Conservation (phyloP, 2,113 vertebrate species). For the Tachuris rubrigastra region DNA sequence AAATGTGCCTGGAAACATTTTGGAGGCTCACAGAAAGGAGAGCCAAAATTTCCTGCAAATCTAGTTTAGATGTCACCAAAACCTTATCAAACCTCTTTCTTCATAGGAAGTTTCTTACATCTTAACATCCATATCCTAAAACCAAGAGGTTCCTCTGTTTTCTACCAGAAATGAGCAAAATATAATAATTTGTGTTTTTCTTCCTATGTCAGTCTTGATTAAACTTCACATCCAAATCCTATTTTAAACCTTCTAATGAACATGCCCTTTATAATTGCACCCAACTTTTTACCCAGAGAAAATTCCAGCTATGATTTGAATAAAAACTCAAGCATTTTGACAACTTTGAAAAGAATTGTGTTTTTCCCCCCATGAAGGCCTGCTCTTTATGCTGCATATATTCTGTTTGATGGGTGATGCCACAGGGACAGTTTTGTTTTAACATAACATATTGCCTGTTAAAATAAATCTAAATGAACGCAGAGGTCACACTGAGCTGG, state of each 20-base stretch:
- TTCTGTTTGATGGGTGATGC: constrained; percentile 12
- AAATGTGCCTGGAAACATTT: not conserved
- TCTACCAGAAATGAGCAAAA: not conserved
- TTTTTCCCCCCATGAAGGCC: not conserved
- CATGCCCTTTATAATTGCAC: not conserved
- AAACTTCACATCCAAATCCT: not conserved
- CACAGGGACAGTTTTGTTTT: constrained; percentile 40
- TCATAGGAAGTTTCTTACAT: not conserved
- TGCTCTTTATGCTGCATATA: not conserved
- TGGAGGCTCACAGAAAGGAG: not conserved
- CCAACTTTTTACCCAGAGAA: not conserved
- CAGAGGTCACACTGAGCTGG: not conserved
- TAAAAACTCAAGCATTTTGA: not conserved
- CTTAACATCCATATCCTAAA: not conserved
- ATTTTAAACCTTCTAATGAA: not conserved
- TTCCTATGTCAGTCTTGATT: not conserved
- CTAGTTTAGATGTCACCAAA: not conserved
- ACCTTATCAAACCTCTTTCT: not conserved
- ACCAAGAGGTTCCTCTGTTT: not conserved
- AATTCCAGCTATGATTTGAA: not conserved
- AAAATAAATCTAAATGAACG: constrained; percentile 61
- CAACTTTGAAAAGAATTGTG: not conserved
- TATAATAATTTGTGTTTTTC: accelerated
- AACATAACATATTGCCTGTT: constrained; percentile 31
- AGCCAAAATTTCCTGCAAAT: not conserved